Evolutionary conservation across 2,888 invertebrate species (phyloP).

Genomic region (Theodoxus fluviatilis): DNA sequence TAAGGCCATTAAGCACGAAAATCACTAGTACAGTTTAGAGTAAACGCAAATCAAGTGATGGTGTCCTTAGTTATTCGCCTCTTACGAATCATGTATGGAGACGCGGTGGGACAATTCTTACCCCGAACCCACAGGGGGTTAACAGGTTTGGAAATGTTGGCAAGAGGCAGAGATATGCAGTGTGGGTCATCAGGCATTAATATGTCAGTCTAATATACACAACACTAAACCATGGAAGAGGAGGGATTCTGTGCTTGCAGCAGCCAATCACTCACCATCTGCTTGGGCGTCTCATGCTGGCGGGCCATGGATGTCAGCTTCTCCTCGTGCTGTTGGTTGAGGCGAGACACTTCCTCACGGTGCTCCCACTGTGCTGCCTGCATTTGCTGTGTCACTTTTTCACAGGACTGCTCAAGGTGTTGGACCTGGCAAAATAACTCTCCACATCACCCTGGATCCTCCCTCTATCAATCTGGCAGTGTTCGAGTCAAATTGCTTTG

Average conservation of each 20-base stretch:
- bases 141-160: neutral
- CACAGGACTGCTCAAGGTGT: too few relatives aligned
- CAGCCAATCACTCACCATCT: constrained; percentile 9
- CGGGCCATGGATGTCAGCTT: constrained; percentile 21
- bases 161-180: constrained; percentile 20
- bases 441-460: too few relatives aligned
- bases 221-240: neutral
- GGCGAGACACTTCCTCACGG: neutral
- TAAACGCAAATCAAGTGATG: too few relatives aligned
- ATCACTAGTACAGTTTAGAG: too few relatives aligned
- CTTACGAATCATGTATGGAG: too few relatives aligned
- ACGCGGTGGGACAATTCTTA: neutral
- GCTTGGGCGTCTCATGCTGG: constrained; percentile 19
- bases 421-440: too few relatives aligned
- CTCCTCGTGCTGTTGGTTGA: constrained; percentile 7
- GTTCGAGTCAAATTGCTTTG: too few relatives aligned
- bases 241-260: neutral
- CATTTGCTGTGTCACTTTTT: too few relatives aligned
- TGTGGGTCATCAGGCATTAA: neutral
- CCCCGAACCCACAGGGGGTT: neutral
- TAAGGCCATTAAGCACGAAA: too few relatives aligned
- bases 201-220: neutral
- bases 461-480: too few relatives aligned
- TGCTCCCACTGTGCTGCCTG: too few relatives aligned
- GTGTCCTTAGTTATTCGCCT: too few relatives aligned